Evolutionary conservation across 2,113 vertebrate species (phyloP).

Genomic region (Xiphophorus hellerii): DNA sequence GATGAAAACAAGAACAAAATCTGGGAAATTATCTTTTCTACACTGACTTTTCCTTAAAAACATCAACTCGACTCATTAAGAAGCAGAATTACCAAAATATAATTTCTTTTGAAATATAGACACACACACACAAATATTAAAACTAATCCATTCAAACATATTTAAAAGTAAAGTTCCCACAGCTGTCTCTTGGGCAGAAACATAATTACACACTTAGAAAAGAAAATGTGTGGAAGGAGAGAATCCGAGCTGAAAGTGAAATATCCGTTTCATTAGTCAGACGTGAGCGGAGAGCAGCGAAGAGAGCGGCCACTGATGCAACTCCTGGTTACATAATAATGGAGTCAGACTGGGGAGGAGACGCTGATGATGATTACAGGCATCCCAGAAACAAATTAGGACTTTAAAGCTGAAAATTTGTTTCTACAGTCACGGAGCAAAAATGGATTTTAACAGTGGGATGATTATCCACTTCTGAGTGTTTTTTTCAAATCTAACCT

Average conservation of each 20-base stretch:
- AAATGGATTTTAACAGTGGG: conserved; percentile 39
- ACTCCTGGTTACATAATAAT: conserved; percentile 33
- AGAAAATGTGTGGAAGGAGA: neutral
- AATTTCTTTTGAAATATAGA: neutral
- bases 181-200: neutral
- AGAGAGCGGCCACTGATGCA: conserved; percentile 10
- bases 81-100: neutral
- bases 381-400: conserved; percentile 56
- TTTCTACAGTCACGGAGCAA: conserved; percentile 39
- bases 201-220: neutral
- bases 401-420: conserved; percentile 41
- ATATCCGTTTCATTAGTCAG: neutral
- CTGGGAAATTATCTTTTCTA: neutral
- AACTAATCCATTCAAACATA: neutral
- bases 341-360: conserved; percentile 41
- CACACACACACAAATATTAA: neutral
- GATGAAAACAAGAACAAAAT: no score
- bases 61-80: neutral
- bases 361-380: conserved; percentile 44
- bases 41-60: neutral
- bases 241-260: neutral
- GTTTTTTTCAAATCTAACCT: conserved; percentile 28
- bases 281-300: neutral
- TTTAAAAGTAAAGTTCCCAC: neutral
- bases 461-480: conserved; percentile 34